Evolutionary conservation across 2,797 vertebrate species (phyloP).

Genomic region (Pteronotus mesoamericanus): DNA sequence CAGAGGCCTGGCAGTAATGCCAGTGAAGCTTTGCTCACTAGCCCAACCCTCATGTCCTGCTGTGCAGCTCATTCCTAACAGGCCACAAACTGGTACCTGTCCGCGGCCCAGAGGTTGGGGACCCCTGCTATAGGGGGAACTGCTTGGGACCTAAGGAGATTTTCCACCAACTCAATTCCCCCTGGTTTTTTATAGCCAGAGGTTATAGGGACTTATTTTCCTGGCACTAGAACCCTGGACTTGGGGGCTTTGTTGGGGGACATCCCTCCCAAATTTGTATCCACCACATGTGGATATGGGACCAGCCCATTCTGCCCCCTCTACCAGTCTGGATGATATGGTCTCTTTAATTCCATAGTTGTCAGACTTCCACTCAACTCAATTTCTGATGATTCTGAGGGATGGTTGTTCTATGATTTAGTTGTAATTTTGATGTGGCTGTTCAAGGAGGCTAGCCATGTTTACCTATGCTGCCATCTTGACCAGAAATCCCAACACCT

Average conservation of each 20-base stretch:
- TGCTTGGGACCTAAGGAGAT: neutral
- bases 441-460: neutral
- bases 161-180: neutral
- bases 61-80: too few species aligned
- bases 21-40: too few species aligned
- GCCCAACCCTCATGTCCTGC: too few species aligned
- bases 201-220: neutral
- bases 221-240: neutral
- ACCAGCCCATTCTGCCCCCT: neutral
- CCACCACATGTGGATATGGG: neutral
- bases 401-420: neutral
- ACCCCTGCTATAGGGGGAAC: neutral
- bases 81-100: too few species aligned
- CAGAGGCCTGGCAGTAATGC: too few species aligned
- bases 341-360: neutral
- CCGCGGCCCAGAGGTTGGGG: too few species aligned
- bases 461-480: neutral
- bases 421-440: neutral
- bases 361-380: neutral
- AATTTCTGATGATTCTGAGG: neutral
- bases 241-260: neutral
- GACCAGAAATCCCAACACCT: neutral
- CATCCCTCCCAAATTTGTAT: neutral
- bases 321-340: neutral
- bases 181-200: neutral